Base-by-base conservation (phyloP, 2,888 invertebrate genomes). In the Campopleginae sp. region DNA sequence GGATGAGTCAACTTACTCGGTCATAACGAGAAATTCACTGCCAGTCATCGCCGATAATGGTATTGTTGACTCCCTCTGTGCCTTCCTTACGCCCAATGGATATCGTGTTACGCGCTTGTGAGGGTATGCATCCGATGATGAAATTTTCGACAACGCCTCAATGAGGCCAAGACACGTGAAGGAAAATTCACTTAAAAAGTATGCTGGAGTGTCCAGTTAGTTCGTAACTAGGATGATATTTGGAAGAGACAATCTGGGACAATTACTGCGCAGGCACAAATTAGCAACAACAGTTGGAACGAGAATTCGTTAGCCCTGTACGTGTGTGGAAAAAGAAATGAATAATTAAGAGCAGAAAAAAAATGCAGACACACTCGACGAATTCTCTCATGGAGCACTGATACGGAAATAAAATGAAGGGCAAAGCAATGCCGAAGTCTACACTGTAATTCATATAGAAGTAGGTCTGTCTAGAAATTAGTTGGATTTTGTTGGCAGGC, bases 11-110 rank as follows among this genome's bases (percentile, higher is more conserved):
- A 89, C 88, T 90, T 89, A 89, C 89, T 82, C 86, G 86, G 85
- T 87, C 87, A 87, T 89, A 89, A 89, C 88, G 90, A 91, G 89
- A 90, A 91, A 89, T 88, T 86, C 87, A 86, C 86, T 91, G 92
- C 91, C 89, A 91, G 92, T 92, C 91, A 92, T 91, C 90, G 89
- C 89, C 90, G 90, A 90, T 92, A 92, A 92, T 91, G 89, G 91
- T 89, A 80, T 75, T 58, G 65, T 54, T 75, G 31, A 48, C 19
- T 76, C 23, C 14, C 65, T 27, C 75, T 63, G 8, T n/a, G n/a
- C 63, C 17, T 61, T 74, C 46, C 61, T 44, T 46, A 75, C 63
- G 38, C 31, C 19, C 75, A 51, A 75, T 63, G 61, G 63, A 75
- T 75, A 63, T 63, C 42, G 31, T 31, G 46, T 44, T 27, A 61